A percentile compares a stretch with the other conserved stretches of the same genome.
Conservation (phyloP, 2,888 invertebrate species). For the Scrobipalpa atriplicella region DNA sequence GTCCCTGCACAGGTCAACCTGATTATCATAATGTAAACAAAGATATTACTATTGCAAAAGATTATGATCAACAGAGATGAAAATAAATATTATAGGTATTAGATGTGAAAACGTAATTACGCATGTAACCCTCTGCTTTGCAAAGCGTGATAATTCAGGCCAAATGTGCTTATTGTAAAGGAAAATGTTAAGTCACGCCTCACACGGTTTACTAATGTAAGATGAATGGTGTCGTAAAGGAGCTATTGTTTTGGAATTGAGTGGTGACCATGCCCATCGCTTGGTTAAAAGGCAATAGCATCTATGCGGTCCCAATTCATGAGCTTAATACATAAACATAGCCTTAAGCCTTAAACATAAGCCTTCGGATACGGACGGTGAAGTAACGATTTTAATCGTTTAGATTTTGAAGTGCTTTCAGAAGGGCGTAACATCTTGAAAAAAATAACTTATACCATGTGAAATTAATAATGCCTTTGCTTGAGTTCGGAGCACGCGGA, state of each 20-base stretch:
- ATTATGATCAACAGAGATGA: slow-evolving; percentile 11
- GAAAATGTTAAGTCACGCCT: slow-evolving; percentile 66
- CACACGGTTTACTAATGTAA: slow-evolving; percentile 73
- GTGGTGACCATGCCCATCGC: slow-evolving; percentile 75
- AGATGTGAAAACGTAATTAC: slow-evolving; percentile 37
- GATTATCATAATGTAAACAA: background rate
- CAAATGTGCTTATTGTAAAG: slow-evolving; percentile 64
- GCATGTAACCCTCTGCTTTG: slow-evolving; percentile 78
- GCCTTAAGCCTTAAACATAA: slow-evolving; percentile 62
- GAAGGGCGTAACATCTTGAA: slow-evolving; percentile 69
- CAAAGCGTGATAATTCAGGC: slow-evolving; percentile 77
- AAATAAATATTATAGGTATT: slow-evolving; percentile 4
- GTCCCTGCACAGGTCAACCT: background rate
- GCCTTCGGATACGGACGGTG: slow-evolving; percentile 59
- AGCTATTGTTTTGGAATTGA: slow-evolving; percentile 60
- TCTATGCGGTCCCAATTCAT: slow-evolving; percentile 58
- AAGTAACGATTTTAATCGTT: slow-evolving; percentile 56
- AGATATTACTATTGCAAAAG: background rate
- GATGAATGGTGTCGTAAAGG: slow-evolving; percentile 58
- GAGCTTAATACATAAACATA: slow-evolving; percentile 34
- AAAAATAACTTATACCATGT: slow-evolving; percentile 73
- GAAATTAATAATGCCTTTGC: slow-evolving; percentile 78
- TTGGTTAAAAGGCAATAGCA: slow-evolving; percentile 56
- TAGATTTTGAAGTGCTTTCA: slow-evolving; percentile 70
- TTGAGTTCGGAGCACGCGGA: slow-evolving; percentile 79